Percentiles rank a stretch among this genome's conserved stretches.
phyloP scores from a whole-genome alignment of 2,888 invertebrate genomes.

The Morpho helenor region DNA sequence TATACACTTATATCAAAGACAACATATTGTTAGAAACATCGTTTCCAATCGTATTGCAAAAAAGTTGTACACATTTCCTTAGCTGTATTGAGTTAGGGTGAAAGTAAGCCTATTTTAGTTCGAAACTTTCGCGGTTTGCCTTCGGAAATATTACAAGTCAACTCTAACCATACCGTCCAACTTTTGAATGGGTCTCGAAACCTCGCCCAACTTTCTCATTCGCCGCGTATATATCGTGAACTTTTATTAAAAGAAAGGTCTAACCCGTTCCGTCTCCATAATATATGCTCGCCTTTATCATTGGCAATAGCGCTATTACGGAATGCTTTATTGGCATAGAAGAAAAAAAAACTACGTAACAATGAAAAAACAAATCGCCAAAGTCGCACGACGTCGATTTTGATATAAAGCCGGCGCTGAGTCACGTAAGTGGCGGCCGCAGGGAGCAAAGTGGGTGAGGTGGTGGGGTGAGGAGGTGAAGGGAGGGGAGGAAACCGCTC shows the following conservation, averaged over 20 bases:
- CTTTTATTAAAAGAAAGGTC: constrained; percentile 48
- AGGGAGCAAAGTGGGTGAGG: constrained; percentile 30
- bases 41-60: too few relatives aligned
- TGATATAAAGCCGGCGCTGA: constrained; percentile 68
- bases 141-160: constrained; percentile 26
- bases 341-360: constrained; percentile 55
- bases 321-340: constrained; percentile 51
- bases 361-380: constrained; percentile 61
- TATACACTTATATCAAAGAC: too few relatives aligned
- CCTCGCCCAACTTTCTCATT: constrained; percentile 37
- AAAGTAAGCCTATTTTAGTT: constrained; percentile 16
- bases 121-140: constrained; percentile 30
- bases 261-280: constrained; percentile 19
- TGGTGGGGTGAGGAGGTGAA: constrained; percentile 25
- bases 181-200: constrained; percentile 38
- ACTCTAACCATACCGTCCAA: constrained; percentile 32
- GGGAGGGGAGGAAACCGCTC: constrained; percentile 47
- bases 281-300: constrained; percentile 50
- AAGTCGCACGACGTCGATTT: constrained; percentile 63
- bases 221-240: constrained; percentile 30
- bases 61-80: neutral
- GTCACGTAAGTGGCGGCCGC: constrained; percentile 59
- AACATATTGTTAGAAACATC: too few relatives aligned
- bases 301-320: constrained; percentile 51
- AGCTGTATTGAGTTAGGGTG: neutral